phyloP scores from a whole-genome alignment of 1,140 invertebrate genomes.

The Drosophila santomea region DNA sequence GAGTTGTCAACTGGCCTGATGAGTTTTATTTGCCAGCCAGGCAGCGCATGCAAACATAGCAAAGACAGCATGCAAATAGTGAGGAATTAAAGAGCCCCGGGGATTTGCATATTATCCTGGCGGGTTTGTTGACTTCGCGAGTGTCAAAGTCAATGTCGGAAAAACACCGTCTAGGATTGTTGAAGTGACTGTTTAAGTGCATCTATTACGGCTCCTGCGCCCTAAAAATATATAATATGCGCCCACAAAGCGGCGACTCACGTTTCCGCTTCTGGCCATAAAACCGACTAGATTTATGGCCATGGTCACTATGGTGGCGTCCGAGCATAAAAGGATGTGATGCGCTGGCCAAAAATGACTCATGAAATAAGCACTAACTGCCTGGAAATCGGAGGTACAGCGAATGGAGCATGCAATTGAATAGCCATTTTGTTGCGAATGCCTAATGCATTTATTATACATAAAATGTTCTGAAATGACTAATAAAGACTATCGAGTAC shows the following conservation, averaged over 20 bases:
- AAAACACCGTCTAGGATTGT: conserved; percentile 25
- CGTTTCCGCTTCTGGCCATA: conserved; percentile 44
- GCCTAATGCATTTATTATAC: too few species aligned
- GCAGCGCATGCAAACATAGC: conserved; percentile 19
- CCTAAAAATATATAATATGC: conserved; percentile 12
- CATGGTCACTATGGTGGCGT: conserved; percentile 11
- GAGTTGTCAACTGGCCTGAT: conserved; percentile 69
- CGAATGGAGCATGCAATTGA: neutral
- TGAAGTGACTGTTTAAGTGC: conserved; percentile 50
- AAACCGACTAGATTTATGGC: conserved; percentile 37
- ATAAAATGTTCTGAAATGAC: too few species aligned
- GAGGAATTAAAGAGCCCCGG: neutral
- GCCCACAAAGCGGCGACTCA: conserved; percentile 22
- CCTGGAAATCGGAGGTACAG: neutral
- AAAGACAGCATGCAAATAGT: conserved; percentile 17
- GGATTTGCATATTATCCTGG: conserved; percentile 62
- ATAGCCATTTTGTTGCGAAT: neutral
- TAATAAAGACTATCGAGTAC: neutral
- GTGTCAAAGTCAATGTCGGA: conserved; percentile 55
- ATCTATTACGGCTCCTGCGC: conserved; percentile 27
- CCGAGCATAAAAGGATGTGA: conserved; percentile 40
- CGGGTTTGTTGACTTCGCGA: conserved; percentile 36
- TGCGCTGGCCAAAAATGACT: conserved; percentile 23
- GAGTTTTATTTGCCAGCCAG: conserved; percentile 54
- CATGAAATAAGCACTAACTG: conserved; percentile 19